phyloP scores from a whole-genome alignment of 2,888 invertebrate genomes.

The Bhutanitis thaidina region DNA sequence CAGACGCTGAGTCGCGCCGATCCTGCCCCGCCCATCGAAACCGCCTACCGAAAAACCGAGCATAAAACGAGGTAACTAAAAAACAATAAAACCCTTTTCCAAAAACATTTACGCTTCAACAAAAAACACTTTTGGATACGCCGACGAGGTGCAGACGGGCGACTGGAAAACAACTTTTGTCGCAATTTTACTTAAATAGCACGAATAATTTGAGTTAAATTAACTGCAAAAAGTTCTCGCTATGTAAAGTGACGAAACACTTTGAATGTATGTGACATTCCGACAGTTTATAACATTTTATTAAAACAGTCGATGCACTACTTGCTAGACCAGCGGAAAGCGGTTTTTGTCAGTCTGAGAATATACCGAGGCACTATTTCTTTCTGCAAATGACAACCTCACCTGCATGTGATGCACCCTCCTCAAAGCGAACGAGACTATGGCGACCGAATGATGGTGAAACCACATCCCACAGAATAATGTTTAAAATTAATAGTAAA shows the following conservation, averaged over 20 bases:
- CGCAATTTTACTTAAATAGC: constrained; percentile 11
- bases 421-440: too few relatives aligned
- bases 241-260: not conserved
- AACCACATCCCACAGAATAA: too few relatives aligned
- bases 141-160: constrained; percentile 10
- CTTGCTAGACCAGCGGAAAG: too few relatives aligned
- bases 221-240: not conserved
- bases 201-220: not conserved
- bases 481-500: too few relatives aligned
- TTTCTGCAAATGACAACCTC: too few relatives aligned
- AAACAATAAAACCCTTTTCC: constrained; percentile 67
- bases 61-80: constrained; percentile 57
- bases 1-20: constrained; percentile 31
- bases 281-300: too few relatives aligned
- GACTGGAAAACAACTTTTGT: not conserved
- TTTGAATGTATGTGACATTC: not conserved
- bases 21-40: constrained; percentile 53
- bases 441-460: too few relatives aligned
- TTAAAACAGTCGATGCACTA: too few relatives aligned
- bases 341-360: too few relatives aligned
- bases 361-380: too few relatives aligned
- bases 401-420: too few relatives aligned
- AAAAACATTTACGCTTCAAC: constrained; percentile 43
- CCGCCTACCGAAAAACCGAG: constrained; percentile 74
- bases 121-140: constrained; percentile 38